Evolutionary conservation across 2,888 invertebrate species (phyloP), one percentile per base, ranked within the genome.

Genomic region (Ennomos erosarius): DNA sequence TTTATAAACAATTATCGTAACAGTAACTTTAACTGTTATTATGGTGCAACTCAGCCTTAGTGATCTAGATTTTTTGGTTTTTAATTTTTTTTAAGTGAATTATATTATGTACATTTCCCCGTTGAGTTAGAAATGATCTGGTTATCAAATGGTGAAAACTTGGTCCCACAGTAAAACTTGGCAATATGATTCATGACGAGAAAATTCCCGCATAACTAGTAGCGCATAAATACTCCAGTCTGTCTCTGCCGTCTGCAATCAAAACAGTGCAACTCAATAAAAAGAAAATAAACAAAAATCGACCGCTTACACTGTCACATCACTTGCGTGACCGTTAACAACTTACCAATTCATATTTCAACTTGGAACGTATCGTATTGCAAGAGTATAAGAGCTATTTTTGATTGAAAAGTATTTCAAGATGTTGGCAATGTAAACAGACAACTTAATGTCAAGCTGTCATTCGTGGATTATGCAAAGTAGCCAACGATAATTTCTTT

Each of bases 391-490:
- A 57, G 64, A 69, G 36, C 16, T 35, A 49, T 45, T 66, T 69
- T 68, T 8, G n/a, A 43, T 26, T 61, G 37, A 4, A 0, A 3
- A 34, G 44, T 35, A 39, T 37, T 50, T 52, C 36, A 62, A 67
- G 62, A 64, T 67, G 72, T 73, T 78, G 61, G 75, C 67, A 70
- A 69, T 66, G 72, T 74, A 76, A 77, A 79, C 70, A 81, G 79
- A 82, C 81, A 84, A 80, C 85, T 87, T 87, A 86, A 85, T 85
- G 85, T 84, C 85, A 82, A 64, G 69, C 75, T 80, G 83, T 85
- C 85, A 80, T 78, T 78, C 72, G 74, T 76, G 74, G 87, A 88
- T 90, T 90, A 90, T 90, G 88, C 88, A 88, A 89, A 90, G 88
- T 81, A 81, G 79, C 76, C 62, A 69, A 70, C 69, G 75, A 78